phyloP scores from a whole-genome alignment of 1,140 invertebrate species.

The Goniozus legneri region DNA sequence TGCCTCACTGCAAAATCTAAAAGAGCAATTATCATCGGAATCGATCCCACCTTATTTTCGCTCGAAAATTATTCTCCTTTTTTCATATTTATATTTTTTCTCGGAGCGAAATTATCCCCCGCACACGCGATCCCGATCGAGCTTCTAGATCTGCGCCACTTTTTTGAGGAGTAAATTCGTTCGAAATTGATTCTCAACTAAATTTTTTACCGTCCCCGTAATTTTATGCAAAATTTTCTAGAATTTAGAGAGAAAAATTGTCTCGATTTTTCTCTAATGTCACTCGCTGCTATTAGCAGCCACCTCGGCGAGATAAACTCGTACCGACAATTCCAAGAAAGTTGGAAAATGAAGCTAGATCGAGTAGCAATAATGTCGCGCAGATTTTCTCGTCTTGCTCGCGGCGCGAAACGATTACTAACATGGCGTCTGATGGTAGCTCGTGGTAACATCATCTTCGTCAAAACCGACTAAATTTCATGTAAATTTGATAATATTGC shows the following conservation, averaged over 20 bases:
- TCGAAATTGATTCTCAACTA: constrained; percentile 8
- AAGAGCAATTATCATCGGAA: constrained; percentile 34
- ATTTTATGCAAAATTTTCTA: constrained; percentile 7
- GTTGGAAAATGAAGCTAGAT: no score
- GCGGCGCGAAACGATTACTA: not conserved
- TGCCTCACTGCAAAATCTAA: constrained; percentile 22
- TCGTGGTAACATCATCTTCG: constrained; percentile 11
- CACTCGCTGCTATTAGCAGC: no score
- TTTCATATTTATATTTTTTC: constrained; percentile 27
- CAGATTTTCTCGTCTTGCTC: not conserved
- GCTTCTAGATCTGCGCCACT: constrained; percentile 12
- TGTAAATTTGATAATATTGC: constrained; percentile 8
- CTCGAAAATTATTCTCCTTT: constrained; percentile 33
- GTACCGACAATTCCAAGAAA: no score
- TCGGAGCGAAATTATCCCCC: constrained; percentile 27
- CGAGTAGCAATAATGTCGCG: no score
- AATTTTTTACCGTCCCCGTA: constrained; percentile 6
- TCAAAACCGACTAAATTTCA: constrained; percentile 13
- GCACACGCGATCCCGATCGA: constrained; percentile 28
- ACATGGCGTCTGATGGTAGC: constrained; percentile 12
- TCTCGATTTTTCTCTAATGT: not conserved
- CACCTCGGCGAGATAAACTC: no score
- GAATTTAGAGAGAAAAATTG: not conserved
- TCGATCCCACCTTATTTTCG: no score
- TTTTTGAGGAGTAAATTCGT: constrained; percentile 18